Evolutionary conservation across 2,113 vertebrate genomes (phyloP).

Genomic region (Oryzias javanicus): DNA sequence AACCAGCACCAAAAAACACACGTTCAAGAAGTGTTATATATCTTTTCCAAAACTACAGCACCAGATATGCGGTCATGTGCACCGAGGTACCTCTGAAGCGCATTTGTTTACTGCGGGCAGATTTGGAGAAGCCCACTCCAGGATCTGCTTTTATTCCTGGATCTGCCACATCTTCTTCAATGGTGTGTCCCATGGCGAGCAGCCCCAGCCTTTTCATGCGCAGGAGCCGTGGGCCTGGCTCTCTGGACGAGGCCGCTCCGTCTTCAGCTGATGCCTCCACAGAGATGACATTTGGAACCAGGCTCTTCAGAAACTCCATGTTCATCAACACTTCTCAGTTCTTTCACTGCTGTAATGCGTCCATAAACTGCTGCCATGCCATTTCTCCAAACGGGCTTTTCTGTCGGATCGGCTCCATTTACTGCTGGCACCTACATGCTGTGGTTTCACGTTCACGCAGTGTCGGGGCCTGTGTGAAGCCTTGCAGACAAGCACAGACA

Average conservation of each 20-base stretch:
- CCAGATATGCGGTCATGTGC: not conserved
- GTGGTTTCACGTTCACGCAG: conserved; percentile 12
- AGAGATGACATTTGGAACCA: conserved; percentile 80
- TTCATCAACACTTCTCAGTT: conserved; percentile 31
- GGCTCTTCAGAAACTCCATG: conserved; percentile 94
- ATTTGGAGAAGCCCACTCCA: conserved; percentile 15
- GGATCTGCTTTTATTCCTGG: conserved; percentile 8
- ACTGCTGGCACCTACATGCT: conserved; percentile 4
- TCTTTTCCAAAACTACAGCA: too few relatives aligned
- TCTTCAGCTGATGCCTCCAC: conserved; percentile 78
- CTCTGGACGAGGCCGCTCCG: conserved; percentile 55
- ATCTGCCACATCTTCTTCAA: conserved; percentile 69
- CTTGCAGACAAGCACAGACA: conserved; percentile 26
- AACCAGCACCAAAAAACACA: too few relatives aligned
- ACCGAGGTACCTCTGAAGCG: conserved; percentile 68
- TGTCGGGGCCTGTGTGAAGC: conserved; percentile 1
- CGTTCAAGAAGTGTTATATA: too few relatives aligned
- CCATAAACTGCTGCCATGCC: conserved; percentile 20
- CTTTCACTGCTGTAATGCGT: conserved; percentile 36
- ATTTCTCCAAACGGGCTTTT: conserved; percentile 19
- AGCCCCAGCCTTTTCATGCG: conserved; percentile 84
- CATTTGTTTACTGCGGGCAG: conserved; percentile 40
- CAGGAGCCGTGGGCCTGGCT: conserved; percentile 82
- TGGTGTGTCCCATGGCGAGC: conserved; percentile 80
- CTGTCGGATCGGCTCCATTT: conserved; percentile 11